phyloP scores from a whole-genome alignment of 2,888 invertebrate genomes.

The Erebia aethiops region DNA sequence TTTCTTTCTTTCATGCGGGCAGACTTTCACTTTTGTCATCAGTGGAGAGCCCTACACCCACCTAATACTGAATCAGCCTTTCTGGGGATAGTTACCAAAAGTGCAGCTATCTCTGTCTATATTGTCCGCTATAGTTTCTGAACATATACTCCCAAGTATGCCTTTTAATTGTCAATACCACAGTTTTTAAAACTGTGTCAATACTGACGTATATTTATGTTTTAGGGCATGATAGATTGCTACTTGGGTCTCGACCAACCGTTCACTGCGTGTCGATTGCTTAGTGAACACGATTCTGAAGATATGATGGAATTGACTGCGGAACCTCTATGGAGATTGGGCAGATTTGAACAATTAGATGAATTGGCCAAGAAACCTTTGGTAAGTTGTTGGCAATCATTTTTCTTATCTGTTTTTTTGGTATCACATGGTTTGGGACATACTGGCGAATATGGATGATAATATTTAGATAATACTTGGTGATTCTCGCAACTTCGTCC shows the following conservation, averaged over 20 bases:
- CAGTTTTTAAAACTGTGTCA: too few species aligned
- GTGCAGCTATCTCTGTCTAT: too few species aligned
- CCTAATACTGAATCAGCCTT: too few species aligned
- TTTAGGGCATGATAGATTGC: constrained; percentile 92
- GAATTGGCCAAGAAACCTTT: constrained; percentile 81
- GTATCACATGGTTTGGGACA: neutral
- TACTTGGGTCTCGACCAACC: constrained; percentile 94
- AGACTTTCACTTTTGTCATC: too few species aligned
- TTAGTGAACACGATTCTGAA: constrained; percentile 83
- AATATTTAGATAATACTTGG: too few species aligned
- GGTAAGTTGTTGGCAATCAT: constrained; percentile 54
- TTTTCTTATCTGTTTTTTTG: neutral
- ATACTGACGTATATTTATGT: constrained; percentile 28
- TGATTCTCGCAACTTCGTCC: too few species aligned
- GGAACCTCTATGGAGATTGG: constrained; percentile 94
- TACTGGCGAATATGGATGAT: too few species aligned
- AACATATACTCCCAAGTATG: neutral
- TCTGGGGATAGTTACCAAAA: too few species aligned
- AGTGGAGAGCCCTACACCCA: too few species aligned
- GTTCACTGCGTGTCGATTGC: constrained; percentile 90
- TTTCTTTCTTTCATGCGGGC: too few species aligned
- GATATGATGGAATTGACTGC: constrained; percentile 86
- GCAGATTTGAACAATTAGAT: constrained; percentile 91
- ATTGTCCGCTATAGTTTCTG: neutral
- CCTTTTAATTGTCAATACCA: neutral